These are phyloP conservation scores for Actinia equina DNA, from an alignment of 64 coral and sea anemone species.

Conservation along the genomic window DNA sequence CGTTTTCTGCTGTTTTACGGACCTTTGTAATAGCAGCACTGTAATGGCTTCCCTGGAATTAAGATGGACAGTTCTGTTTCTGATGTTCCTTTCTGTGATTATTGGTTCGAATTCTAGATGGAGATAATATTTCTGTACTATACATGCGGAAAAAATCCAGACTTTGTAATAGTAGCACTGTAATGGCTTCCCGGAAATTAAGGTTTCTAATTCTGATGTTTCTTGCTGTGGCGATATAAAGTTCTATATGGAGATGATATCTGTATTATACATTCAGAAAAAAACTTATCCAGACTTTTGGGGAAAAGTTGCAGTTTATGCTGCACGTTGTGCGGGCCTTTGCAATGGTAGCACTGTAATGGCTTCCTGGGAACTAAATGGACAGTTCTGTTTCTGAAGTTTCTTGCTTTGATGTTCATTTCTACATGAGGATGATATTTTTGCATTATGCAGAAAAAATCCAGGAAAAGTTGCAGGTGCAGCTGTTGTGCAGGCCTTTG, in stretches of 20 bases:
- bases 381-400: not conserved
- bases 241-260: not conserved
- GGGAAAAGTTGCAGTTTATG: not conserved
- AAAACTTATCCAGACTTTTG: too few species aligned
- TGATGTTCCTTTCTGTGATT: not conserved
- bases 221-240: not conserved
- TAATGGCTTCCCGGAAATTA: too few species aligned
- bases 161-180: too few species aligned
- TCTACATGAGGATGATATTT: not conserved
- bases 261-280: not conserved
- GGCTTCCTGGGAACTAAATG: not conserved
- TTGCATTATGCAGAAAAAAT: not conserved
- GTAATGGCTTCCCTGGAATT: not conserved
- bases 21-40: constrained; percentile 12
- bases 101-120: not conserved
- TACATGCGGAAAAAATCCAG: too few species aligned
- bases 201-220: not conserved
- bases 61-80: not conserved
- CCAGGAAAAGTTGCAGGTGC: too few species aligned
- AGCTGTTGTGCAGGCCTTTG: too few species aligned
- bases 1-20: constrained; percentile 19
- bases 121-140: not conserved
- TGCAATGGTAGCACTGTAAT: not conserved
- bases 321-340: constrained; percentile 1
- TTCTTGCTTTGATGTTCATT: not conserved